phyloP scores from a whole-genome alignment of 2,888 invertebrate genomes.

The Xanthostigma xanthostigma region DNA sequence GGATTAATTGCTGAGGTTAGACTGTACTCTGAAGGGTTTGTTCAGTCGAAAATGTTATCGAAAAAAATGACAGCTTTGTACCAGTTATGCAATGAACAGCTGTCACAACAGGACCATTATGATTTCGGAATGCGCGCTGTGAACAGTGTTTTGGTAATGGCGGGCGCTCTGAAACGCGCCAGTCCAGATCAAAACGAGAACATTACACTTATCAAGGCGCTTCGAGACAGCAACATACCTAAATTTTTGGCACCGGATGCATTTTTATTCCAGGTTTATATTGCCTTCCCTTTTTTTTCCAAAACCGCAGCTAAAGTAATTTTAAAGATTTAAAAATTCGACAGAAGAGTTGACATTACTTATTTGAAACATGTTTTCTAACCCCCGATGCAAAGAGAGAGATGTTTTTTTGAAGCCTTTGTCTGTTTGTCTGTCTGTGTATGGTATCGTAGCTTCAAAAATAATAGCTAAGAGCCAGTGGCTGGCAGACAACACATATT shows the following conservation, averaged over 20 bases:
- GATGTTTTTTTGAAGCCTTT: too few relatives aligned
- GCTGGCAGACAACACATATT: too few relatives aligned
- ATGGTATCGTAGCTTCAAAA: too few relatives aligned
- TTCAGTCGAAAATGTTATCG: conserved; percentile 72
- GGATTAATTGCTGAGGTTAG: conserved; percentile 81
- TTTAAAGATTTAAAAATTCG: neutral
- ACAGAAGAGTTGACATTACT: too few relatives aligned
- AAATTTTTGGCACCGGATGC: conserved; percentile 81
- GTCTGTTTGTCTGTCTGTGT: too few relatives aligned
- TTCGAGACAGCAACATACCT: conserved; percentile 80
- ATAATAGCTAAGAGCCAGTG: too few relatives aligned
- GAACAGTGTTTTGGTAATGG: conserved; percentile 86
- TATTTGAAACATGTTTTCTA: too few relatives aligned
- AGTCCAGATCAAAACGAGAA: conserved; percentile 75
- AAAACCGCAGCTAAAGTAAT: neutral
- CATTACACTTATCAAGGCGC: conserved; percentile 66
- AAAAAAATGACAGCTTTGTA: conserved; percentile 90
- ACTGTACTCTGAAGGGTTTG: conserved; percentile 85
- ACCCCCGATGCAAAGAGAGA: too few relatives aligned
- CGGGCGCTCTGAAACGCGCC: conserved; percentile 72
- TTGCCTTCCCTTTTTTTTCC: neutral
- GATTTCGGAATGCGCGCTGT: conserved; percentile 91
- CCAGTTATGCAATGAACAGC: conserved; percentile 77
- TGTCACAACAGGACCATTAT: conserved; percentile 85
- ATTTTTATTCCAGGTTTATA: conserved; percentile 51